Base-by-base conservation (phyloP, 1,140 invertebrate species). In the Diabrotica undecimpunctata region DNA sequence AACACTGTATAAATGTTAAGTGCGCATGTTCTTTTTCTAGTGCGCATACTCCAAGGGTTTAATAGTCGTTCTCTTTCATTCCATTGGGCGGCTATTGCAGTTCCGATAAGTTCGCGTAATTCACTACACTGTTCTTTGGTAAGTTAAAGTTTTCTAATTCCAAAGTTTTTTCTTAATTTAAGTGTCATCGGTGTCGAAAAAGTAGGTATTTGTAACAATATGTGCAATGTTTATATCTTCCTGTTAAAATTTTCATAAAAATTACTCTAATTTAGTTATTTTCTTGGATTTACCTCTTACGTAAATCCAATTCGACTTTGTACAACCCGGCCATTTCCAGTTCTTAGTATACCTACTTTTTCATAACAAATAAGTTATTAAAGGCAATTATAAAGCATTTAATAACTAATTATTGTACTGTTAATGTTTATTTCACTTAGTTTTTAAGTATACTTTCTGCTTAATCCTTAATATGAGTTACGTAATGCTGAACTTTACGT, bases 61-160 rank as follows among this genome's bases (percentile, higher is more conserved):
- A 50, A 50, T 8, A 12, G 10, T 46, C 10, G 58, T 50, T 25
- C 38, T 13, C 10, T 60, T 10, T 13, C 39, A 7, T 46, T 46
- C 41, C 3, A n/a, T 46, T 46, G 41, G 41, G 41, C 41, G 41
- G 13, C 38, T 14, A 12, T 50, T 7, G 6, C 58, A 60, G 58
- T 60, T 60, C 38, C 46, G 39, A 60, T 46, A 60, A 25, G 46
- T 14, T 60, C 39, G 38, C 38, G 58, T 60, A 36, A 38, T 60
- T 60, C 14, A 51, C 58, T 60, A 65, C 62, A 70, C 68, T 70
- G 65, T 70, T 70, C 62, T 59, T 58, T 64, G 68, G 68, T 67
- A 65, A 66, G 25, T n/a, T n/a, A n/a, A n/a, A n/a, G 68, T 64
- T 65, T 56, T 52, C 37, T 8, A 61, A 54, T 53, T 67, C 66